Evolutionary conservation across 2,797 vertebrate species (phyloP), one percentile per base, ranked within the genome.

Genomic region (Glyptemys insculpta): DNA sequence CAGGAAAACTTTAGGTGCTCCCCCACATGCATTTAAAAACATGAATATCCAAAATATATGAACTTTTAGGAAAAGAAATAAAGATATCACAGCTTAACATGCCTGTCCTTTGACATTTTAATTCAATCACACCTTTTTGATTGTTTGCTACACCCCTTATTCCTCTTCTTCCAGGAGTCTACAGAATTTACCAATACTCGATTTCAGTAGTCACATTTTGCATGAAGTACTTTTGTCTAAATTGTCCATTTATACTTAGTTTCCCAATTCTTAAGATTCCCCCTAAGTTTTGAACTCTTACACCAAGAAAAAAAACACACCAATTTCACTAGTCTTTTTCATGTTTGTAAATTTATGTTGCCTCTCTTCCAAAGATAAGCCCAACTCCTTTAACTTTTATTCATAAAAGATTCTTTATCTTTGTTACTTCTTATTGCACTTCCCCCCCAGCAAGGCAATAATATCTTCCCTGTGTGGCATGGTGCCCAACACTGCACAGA

Each of bases 381-480:
- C 62, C 59, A 94, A 53, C 82, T 84, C 93, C 80, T 82, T 44
- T 80, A 65, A 87, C 83, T 34, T 94, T 94, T 80, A 90, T 10
- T 89, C 18, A 80, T 25, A 80, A 93, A 89, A 53, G 12, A 34
- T 56, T 87, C 53, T 25, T 86, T 88, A 91, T 49, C 88, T 88
- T 92, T 92, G 9, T 79, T 89, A 83, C 29, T 59, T 80, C 50
- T 79, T 92, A 29, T 79, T 87, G 49, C 50, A 47, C 49, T 54
- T 23, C 84, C 95, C 90, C 86, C 62, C 21, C 54, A 5, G 5
- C 86, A 12, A 85, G 79, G 95, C 80, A 93, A 53, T 34, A 83
- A 25, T 54, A 3, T 52, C 87, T 97, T 92, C 85, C 86, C 94
- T 94, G 90, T 94, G 91, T 72, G 82, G 90, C 78, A 87, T 0